Evolutionary conservation across 2,113 vertebrate species (phyloP).

Genomic region (Cephalopterus ornatus): DNA sequence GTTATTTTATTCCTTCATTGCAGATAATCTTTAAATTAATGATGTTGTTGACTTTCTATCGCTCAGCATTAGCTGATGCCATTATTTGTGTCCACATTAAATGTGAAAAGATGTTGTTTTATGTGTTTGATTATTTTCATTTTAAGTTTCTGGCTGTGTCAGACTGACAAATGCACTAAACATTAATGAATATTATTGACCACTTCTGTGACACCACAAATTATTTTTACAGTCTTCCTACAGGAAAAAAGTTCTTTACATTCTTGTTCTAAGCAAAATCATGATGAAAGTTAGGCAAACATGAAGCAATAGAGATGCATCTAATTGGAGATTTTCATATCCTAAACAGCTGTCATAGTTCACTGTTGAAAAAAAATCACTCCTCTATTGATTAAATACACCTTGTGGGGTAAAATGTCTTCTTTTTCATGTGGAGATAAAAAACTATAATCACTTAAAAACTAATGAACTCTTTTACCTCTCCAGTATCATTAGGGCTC

Average conservation of each 20-base stretch:
- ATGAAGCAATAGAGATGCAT: background rate
- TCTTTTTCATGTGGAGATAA: background rate
- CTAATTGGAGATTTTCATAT: background rate
- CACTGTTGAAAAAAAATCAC: background rate
- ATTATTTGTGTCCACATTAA: background rate
- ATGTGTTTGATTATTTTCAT: constrained; percentile 12
- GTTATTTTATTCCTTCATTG: constrained; percentile 19
- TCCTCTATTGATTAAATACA: background rate
- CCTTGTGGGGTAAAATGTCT: background rate
- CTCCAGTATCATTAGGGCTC: background rate
- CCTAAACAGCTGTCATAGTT: background rate
- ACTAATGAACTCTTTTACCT: background rate
- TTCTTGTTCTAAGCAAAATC: background rate
- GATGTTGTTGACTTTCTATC: background rate
- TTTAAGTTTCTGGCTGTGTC: constrained; percentile 3
- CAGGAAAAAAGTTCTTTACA: background rate
- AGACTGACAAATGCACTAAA: background rate
- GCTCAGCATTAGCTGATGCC: background rate
- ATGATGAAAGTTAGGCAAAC: background rate
- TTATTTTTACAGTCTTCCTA: background rate
- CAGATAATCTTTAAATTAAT: constrained; percentile 23
- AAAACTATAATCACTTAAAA: background rate
- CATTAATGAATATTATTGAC: background rate
- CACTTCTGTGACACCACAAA: background rate
- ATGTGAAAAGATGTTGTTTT: background rate